These are phyloP conservation scores for Schmidtea mediterranea DNA, from an alignment of 1,140 invertebrate species.

Conservation along the genomic window DNA sequence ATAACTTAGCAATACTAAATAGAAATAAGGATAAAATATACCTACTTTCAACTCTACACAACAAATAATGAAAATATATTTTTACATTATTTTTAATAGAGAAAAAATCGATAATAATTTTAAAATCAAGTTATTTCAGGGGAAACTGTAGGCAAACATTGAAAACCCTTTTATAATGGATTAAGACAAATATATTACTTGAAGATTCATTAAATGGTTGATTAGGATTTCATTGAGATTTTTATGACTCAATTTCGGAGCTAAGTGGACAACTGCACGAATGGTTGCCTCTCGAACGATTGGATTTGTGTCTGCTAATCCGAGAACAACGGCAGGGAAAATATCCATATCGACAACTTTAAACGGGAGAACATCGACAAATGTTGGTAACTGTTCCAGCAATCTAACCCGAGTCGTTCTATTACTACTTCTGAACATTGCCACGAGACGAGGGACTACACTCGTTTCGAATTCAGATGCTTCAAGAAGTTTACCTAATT, in stretches of 20 bases:
- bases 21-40: no score
- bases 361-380: slow-evolving; percentile 24
- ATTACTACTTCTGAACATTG: slow-evolving; percentile 67
- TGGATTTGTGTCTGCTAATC: slow-evolving; percentile 70
- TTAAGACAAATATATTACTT: background rate
- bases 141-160: no score
- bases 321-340: slow-evolving; percentile 55
- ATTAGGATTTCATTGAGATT: slow-evolving; percentile 1
- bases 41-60: no score
- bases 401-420: slow-evolving; percentile 58
- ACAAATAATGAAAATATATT: no score
- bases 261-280: slow-evolving; percentile 32
- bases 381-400: slow-evolving; percentile 39
- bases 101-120: no score
- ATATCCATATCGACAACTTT: slow-evolving; percentile 46
- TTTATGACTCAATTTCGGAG: background rate
- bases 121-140: no score
- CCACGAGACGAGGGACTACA: slow-evolving; percentile 73
- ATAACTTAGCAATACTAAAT: no score
- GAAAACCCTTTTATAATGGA: no score
- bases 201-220: background rate
- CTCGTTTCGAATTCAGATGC: slow-evolving; percentile 64
- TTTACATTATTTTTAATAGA: no score
- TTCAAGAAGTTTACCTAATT: slow-evolving; percentile 52
- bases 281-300: slow-evolving; percentile 73